Evolutionary conservation across 2,888 invertebrate genomes (phyloP), one percentile per base, ranked within the genome.

Genomic region (Xanthorhoe spadicearia): DNA sequence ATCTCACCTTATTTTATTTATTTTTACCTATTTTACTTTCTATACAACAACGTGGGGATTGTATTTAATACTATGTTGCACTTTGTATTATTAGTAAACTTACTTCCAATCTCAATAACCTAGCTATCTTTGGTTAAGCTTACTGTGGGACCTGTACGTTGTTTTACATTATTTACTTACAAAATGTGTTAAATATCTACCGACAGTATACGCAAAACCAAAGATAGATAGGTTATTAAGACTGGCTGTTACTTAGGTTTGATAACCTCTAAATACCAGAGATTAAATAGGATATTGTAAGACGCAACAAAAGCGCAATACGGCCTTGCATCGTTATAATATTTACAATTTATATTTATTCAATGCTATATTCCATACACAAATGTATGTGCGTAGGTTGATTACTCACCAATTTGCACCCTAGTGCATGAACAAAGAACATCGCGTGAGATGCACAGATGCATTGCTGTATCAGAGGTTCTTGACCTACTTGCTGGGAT

Each of bases 401-500:
- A 64, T 61, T 58, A 54, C n/a, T 53, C 64, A 58, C 54, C 61
- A 67, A 64, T 57, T 54, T 53, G 53, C 63, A 52, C 52, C 56
- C 60, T 57, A 65, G 61, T 43, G 23, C 61, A 53, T 68, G 66
- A 73, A 76, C 76, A 78, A 82, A 81, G 77, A 78, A 74, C 74
- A 75, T 79, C 72, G 79, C 81, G 79, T 82, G 78, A 73, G 75
- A 74, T 77, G 74, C 71, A 76, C 77, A 73, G 75, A 74, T 77
- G 74, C 71, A 76, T 77, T 83, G 83, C 80, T 74, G 75, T 74
- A 77, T 69, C 68, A 68, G 81, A 84, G 89, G 86, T 88, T 85
- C 85, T 87, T 88, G 88, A 87, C 88, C 87, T 74, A 86, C 80
- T 82, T 84, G 82, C 73, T 77, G 72, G 74, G 79, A 55, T 72